phyloP scores from a whole-genome alignment of 2,113 vertebrate genomes.

The Seriola quinqueradiata region DNA sequence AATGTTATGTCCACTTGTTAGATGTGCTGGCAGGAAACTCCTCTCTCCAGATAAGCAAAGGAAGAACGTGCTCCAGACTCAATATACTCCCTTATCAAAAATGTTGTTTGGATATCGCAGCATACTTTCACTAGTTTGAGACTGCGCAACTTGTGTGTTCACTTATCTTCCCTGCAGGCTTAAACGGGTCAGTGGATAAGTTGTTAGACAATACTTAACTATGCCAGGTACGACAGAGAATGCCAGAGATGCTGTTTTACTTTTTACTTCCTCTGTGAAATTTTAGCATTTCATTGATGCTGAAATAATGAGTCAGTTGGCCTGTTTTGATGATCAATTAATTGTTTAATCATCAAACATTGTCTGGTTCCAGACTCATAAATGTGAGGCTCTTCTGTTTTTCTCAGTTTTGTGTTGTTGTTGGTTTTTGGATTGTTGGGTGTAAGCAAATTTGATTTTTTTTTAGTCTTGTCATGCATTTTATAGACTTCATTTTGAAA shows the following conservation, averaged over 20 bases:
- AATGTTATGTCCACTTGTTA: slow-evolving; percentile 40
- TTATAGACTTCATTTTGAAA: neutral
- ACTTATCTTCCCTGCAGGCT: neutral
- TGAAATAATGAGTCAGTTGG: neutral
- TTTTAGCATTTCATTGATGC: neutral
- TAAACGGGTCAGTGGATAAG: neutral
- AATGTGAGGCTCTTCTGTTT: neutral
- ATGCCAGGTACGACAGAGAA: neutral
- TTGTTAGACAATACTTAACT: neutral
- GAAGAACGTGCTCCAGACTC: slow-evolving; percentile 17
- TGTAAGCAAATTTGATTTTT: neutral
- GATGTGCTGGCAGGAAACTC: slow-evolving; percentile 26
- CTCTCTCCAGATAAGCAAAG: slow-evolving; percentile 44
- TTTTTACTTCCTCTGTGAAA: neutral
- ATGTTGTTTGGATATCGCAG: slow-evolving; percentile 7
- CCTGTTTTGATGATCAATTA: neutral
- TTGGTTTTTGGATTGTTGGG: neutral
- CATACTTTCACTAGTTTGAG: slow-evolving; percentile 1
- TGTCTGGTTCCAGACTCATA: neutral
- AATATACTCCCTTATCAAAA: slow-evolving; percentile 23
- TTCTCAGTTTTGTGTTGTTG: neutral
- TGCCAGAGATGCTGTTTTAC: neutral
- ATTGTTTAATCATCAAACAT: neutral
- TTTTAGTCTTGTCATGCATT: neutral
- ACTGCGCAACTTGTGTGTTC: neutral